Base-by-base conservation (phyloP, 2,888 invertebrate genomes). In the Cartodere bifasciata region DNA sequence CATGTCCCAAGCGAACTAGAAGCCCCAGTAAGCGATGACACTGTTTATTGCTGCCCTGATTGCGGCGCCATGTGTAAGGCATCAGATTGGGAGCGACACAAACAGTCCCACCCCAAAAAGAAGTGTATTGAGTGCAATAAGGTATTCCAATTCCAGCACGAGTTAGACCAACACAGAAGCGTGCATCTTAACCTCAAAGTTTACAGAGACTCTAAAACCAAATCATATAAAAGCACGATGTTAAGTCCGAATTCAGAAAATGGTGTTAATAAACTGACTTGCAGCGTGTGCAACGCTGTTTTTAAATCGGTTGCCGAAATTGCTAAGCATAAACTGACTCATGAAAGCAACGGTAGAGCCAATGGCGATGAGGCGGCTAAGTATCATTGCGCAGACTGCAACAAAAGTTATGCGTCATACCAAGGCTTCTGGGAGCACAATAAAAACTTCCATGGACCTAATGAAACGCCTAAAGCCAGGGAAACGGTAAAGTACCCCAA, bases 101-200 rank as follows among this genome's bases (percentile, higher is more conserved):
- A 67, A 46, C 65, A 65, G 4, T 66, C 64, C 39, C 71, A 72
- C 63, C 65, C 48, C 30, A 64, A 65, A 2, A 65, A 67, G 42
- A 65, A 65, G 31, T 76, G 76, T 36, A 67, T 67, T 9, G 70
- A 76, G 28, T 78, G 77, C 43, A 70, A 69, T 10, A 68, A 72
- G 48, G 65, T 68, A 29, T 76, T 75, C 52, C 52, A 66, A 28
- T 65, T 71, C 3, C 67, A 69, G 13, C 62, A 64, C 0, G 74
- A 76, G 40, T 57, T 76, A 2, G 68, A 69, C 1, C 74, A 76
- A 45, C 78, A 78, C 46, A 67, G 73, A 37, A 74, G 70, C 45
- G 66, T 70, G 4, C 77, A 78, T 50, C 59, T 76, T 38, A 69
- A 75, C 42, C 65, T 75, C 2, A 77, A 76, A 44, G 65, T 76